Evolutionary conservation across 2,888 invertebrate genomes (phyloP), one percentile per base, ranked within the genome.

Genomic region (Lypha dubia): DNA sequence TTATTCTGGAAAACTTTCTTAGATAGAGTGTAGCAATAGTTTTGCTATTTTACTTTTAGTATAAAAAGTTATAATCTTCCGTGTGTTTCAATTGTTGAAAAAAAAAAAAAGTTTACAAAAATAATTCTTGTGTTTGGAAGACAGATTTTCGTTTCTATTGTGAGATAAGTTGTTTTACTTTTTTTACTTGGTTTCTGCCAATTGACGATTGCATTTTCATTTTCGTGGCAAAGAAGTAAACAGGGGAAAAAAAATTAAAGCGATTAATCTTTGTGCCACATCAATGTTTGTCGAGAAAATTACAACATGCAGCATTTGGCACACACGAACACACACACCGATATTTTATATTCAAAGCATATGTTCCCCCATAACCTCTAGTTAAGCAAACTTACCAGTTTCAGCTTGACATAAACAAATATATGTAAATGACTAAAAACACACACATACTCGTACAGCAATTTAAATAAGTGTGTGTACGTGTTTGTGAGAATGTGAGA

Each of bases 181-280:
- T 79, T 22, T 79, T 58, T 79, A 32, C 53, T 62, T 65, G 9
- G 35, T n/a, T 73, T 65, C 46, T 65, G 44, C 24, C 63, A 65
- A 65, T 79, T 41, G 24, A 28, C 20, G 44, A 24, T 58, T 63
- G 17, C 5, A n/a, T 77, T 60, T 3, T 46, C n/a, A 28, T 49
- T 13, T 60, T 20, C n/a, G 13, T 3, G 11, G 13, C 9, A 1
- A 8, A 6, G 15, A 46, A 49, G 49, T n/a, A 13, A 58, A 13
- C 53, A 15, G n/a, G 6, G n/a, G n/a, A n/a, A n/a, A 65, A 41
- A 38, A 73, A 73, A 44, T 73, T 44, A 44, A 75, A 46, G 44
- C 73, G 73, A 84, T 81, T 81, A 84, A 77, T 84, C 84, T 84
- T 84, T 67, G 63, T 51, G 80, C 49, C 84, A 81, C 80, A 84